phyloP scores from a whole-genome alignment of 2,888 invertebrate genomes.

The Pammene fasciana region DNA sequence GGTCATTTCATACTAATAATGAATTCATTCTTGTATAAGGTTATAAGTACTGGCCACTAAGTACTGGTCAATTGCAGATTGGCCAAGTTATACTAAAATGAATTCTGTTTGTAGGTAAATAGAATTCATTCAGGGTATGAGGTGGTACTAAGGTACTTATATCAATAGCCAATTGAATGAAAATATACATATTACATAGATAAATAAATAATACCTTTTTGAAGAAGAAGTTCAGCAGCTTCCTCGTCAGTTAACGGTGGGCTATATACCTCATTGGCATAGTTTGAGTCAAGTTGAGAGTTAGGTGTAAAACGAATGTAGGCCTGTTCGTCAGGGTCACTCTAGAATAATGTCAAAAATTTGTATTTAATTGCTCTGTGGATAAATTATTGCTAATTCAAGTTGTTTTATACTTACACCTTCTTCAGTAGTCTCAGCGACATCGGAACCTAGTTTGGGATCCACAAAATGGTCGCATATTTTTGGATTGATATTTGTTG shows the following conservation, averaged over 20 bases:
- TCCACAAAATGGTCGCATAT: conserved; percentile 75
- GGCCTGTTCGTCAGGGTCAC: conserved; percentile 88
- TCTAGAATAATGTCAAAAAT: conserved; percentile 51
- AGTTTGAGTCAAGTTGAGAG: conserved; percentile 85
- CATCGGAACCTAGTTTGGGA: conserved; percentile 62
- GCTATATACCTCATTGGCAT: conserved; percentile 91
- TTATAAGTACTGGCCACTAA: no score
- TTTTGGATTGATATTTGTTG: conserved; percentile 67
- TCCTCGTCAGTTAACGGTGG: conserved; percentile 85
- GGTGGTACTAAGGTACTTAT: no score
- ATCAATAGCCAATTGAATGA: no score
- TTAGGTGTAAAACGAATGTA: conserved; percentile 91
- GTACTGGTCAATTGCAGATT: no score
- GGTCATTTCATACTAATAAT: no score
- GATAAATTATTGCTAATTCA: neutral
- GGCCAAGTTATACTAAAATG: no score
- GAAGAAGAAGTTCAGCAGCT: conserved; percentile 58
- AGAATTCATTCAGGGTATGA: no score
- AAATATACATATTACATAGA: no score
- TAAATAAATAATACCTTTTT: conserved; percentile 59
- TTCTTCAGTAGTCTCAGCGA: conserved; percentile 52
- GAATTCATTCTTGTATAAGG: no score
- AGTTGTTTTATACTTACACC: conserved; percentile 43
- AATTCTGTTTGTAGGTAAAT: no score
- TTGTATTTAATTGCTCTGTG: neutral